A percentile compares a stretch with the other conserved stretches of the same genome.
Evolutionary conservation across 2,888 invertebrate species (phyloP).

Genomic region (Agrotis clavis): DNA sequence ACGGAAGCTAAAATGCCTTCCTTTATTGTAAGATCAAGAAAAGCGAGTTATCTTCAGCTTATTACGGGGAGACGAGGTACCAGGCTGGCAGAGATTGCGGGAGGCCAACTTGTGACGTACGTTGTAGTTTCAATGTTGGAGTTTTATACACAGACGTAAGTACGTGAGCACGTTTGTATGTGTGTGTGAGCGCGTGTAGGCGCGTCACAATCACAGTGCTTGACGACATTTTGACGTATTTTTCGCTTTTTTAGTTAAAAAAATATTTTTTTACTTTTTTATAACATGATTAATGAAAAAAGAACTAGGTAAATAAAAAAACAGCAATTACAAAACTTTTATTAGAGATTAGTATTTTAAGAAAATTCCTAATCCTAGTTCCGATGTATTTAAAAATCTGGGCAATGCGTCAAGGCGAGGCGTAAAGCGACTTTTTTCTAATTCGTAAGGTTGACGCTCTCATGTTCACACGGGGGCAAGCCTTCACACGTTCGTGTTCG

Average conservation of each 20-base stretch:
- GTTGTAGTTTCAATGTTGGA: conserved; percentile 77
- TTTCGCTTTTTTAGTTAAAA: conserved; percentile 60
- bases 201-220: conserved; percentile 80
- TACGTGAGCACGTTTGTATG: conserved; percentile 71
- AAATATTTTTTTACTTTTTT: conserved; percentile 41
- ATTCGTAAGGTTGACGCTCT: conserved; percentile 90
- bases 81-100: conserved; percentile 85
- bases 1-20: conserved; percentile 83
- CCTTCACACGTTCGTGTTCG: conserved; percentile 84
- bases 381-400: conserved; percentile 66
- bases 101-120: conserved; percentile 86
- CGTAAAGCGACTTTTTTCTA: conserved; percentile 87
- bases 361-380: conserved; percentile 41
- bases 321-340: not conserved
- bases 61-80: conserved; percentile 89
- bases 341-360: conserved; percentile 27
- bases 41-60: conserved; percentile 90
- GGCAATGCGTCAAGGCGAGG: conserved; percentile 72
- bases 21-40: conserved; percentile 85
- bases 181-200: conserved; percentile 84
- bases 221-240: conserved; percentile 76
- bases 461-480: conserved; percentile 87
- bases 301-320: not conserved
- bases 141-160: conserved; percentile 69
- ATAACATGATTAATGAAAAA: not conserved